Evolutionary conservation across 2,888 invertebrate genomes (phyloP).

Genomic region (Imbricaverruca yamaguchii): DNA sequence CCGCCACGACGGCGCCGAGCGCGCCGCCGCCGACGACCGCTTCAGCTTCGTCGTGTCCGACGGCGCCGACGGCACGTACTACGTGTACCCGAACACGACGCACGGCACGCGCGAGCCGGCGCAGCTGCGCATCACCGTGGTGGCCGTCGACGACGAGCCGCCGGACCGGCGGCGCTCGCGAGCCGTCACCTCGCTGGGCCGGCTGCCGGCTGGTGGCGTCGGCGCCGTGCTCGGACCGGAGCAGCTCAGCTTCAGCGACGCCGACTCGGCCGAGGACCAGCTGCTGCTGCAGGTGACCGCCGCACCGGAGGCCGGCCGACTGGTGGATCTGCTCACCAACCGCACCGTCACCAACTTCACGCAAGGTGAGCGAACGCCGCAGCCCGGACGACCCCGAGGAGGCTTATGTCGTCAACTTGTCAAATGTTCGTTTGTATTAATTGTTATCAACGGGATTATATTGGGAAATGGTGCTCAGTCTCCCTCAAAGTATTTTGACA

Average conservation of each 20-base stretch:
- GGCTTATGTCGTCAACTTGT: no score
- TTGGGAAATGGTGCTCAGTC: no score
- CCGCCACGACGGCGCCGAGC: conserved; percentile 42
- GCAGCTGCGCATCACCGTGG: conserved; percentile 39
- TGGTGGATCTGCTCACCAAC: conserved; percentile 37
- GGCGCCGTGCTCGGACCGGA: conserved; percentile 32
- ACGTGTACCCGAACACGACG: conserved; percentile 39
- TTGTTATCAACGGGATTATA: no score
- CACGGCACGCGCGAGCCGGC: conserved; percentile 38
- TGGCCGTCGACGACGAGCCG: conserved; percentile 40
- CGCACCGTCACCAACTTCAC: conserved; percentile 39
- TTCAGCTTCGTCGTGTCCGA: conserved; percentile 41
- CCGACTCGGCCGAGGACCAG: conserved; percentile 38
- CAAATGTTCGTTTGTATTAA: no score
- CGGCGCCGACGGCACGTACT: conserved; percentile 41
- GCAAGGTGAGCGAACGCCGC: conserved; percentile 38
- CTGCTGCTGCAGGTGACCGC: conserved; percentile 38
- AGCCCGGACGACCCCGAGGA: no score
- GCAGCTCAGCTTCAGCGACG: conserved; percentile 37
- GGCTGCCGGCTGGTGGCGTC: conserved; percentile 32
- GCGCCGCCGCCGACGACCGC: conserved; percentile 37
- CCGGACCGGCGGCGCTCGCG: conserved; percentile 39
- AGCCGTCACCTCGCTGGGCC: conserved; percentile 37
- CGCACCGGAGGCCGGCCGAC: conserved; percentile 38
- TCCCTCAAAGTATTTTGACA: no score